Conservation (phyloP, 2,797 vertebrate genomes). For the Sebastes steindachneri region DNA sequence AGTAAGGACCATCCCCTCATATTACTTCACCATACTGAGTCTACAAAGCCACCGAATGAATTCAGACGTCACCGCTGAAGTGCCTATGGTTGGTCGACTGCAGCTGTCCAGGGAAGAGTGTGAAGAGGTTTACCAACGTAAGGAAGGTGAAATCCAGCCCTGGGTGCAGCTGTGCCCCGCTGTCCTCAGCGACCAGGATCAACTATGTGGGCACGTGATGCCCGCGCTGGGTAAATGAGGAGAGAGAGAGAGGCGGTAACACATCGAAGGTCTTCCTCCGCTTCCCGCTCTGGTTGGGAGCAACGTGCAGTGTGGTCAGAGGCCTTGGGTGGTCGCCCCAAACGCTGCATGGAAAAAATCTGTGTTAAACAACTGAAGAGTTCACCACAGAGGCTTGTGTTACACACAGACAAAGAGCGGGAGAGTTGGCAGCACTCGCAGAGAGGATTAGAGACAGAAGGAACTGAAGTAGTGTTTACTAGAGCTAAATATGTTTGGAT, state of each 20-base stretch:
- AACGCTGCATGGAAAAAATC: conserved; percentile 38
- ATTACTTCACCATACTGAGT: neutral
- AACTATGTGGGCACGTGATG: conserved; percentile 44
- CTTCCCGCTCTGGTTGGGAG: conserved; percentile 27
- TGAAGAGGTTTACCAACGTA: conserved; percentile 32
- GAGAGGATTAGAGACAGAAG: conserved; percentile 18
- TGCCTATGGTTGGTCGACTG: neutral
- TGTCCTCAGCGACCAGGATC: conserved; percentile 48
- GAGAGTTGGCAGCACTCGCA: conserved; percentile 10
- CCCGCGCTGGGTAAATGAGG: conserved; percentile 3
- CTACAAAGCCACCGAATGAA: neutral
- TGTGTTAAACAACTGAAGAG: conserved; percentile 31
- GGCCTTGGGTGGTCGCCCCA: conserved; percentile 62
- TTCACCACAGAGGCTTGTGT: conserved; percentile 47
- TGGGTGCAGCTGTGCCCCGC: conserved; percentile 58
- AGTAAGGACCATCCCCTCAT: neutral
- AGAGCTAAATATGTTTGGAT: conserved; percentile 28
- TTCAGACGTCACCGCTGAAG: neutral
- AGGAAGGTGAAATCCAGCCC: conserved; percentile 50
- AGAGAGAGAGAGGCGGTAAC: conserved; percentile 15
- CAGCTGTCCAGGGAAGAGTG: conserved; percentile 46
- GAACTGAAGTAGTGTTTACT: conserved; percentile 31
- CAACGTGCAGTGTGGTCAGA: conserved; percentile 32
- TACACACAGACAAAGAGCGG: conserved; percentile 29
- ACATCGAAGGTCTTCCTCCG: conserved; percentile 20